These are phyloP conservation scores for Musca vetustissima DNA, from an alignment of 1,140 invertebrate species.

Conservation along the genomic window DNA sequence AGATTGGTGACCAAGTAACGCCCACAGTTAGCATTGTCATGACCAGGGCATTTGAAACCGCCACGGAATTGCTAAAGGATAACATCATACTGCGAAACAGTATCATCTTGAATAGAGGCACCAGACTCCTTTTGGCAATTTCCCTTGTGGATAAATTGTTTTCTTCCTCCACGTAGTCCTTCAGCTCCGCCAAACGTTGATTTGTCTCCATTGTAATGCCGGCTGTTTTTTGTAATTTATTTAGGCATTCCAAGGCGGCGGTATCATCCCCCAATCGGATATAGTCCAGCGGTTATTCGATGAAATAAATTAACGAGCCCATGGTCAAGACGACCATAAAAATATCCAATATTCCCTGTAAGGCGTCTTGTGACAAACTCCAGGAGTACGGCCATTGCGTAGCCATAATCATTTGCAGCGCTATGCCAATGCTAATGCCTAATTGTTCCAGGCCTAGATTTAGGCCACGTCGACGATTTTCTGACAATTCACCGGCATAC, in stretches of 20 bases:
- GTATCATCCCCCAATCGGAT: conserved; percentile 39
- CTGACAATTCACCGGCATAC: conserved; percentile 40
- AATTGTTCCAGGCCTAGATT: conserved; percentile 40
- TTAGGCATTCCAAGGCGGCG: conserved; percentile 31
- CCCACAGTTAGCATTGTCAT: not conserved
- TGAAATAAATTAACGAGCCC: conserved; percentile 7
- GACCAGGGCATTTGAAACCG: conserved; percentile 26
- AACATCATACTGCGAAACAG: conserved; percentile 40
- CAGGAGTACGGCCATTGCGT: conserved; percentile 37
- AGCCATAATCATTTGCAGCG: conserved; percentile 39
- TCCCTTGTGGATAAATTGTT: conserved; percentile 26
- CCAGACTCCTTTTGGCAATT: conserved; percentile 28
- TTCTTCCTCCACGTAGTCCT: conserved; percentile 36
- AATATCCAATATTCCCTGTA: conserved; percentile 47
- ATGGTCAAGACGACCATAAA: conserved; percentile 32
- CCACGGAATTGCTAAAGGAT: conserved; percentile 33
- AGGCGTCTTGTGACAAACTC: conserved; percentile 28
- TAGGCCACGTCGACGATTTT: conserved; percentile 32
- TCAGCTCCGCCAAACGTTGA: conserved; percentile 33
- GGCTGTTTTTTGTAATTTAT: conserved; percentile 15
- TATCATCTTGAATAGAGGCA: conserved; percentile 42
- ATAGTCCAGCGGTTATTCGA: conserved; percentile 42
- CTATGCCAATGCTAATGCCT: conserved; percentile 36
- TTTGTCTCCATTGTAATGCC: conserved; percentile 25
- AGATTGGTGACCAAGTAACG: conserved; percentile 33